Conservation (phyloP, 2,113 vertebrate genomes). For the Pseudorectes ferrugineus region DNA sequence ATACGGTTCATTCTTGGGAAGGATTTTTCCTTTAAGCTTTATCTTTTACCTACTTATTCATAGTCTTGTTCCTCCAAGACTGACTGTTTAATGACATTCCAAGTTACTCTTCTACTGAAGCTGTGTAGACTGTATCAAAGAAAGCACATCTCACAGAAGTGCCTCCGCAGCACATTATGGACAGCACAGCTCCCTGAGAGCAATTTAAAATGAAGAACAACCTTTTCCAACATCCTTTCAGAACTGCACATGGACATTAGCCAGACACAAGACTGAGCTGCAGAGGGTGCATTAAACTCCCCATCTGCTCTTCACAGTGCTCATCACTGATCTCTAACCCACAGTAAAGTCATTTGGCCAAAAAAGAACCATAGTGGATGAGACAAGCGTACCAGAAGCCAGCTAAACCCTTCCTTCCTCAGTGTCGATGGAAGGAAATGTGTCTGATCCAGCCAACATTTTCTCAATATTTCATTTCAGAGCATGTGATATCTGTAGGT, state of each 20-base stretch:
- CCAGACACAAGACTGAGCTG: slow-evolving; percentile 60
- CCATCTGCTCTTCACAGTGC: slow-evolving; percentile 51
- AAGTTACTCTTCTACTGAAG: slow-evolving; percentile 22
- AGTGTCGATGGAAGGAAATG: not conserved
- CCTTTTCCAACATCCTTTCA: slow-evolving; percentile 56
- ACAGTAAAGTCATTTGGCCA: slow-evolving; percentile 35
- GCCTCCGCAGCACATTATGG: not conserved
- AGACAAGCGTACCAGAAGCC: not conserved
- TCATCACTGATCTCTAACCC: slow-evolving; percentile 50
- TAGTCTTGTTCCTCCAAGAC: not conserved
- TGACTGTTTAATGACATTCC: not conserved
- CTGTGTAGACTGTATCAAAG: not conserved
- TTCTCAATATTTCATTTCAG: not conserved
- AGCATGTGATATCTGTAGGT: not conserved
- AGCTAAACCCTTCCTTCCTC: not conserved
- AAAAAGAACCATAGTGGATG: not conserved
- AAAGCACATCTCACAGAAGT: not conserved
- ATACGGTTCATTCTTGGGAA: not conserved
- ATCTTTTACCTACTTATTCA: not conserved
- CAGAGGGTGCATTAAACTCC: slow-evolving; percentile 49
- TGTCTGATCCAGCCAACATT: not conserved
- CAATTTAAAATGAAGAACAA: slow-evolving; percentile 69
- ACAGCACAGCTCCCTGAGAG: slow-evolving; percentile 27
- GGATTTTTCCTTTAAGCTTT: not conserved
- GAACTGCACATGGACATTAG: slow-evolving; percentile 55